Base-by-base conservation (phyloP, 2,113 vertebrate genomes). In the Poeciliopsis retropinna region DNA sequence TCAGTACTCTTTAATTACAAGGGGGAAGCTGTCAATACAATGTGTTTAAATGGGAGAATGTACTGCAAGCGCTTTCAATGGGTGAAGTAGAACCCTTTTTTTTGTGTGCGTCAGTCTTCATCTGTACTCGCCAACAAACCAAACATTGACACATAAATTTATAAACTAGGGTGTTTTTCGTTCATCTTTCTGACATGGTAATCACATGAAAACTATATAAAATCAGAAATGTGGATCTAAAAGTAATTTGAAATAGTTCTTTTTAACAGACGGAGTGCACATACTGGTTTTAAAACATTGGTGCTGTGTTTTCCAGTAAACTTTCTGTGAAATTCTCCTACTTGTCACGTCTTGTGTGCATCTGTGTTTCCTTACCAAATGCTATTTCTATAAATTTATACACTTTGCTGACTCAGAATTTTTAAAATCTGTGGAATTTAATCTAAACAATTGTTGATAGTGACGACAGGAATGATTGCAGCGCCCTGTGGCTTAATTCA, bases 1-100 rank as follows among this genome's bases (percentile, higher is more conserved):
- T 98, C 97, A 98, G 89, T 92, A 90, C 97, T 96, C 96, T 98
- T 98, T 99, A 99, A 99, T 99, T 99, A 99, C 98, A 99, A 98
- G 98, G 96, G 97, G 97, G 97, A 96, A 97, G 96, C 96, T 99
- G 98, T 99, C 98, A 97, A 99, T 99, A 98, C 97, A 98, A 98
- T 99, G 97, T 98, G 98, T 99, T 92, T 99, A 97, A 99, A 99
- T 96, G 95, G 95, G 95, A 94, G 93, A 95, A 85, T 86, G 90
- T 86, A 85, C 86, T 39, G 82, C 30, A 66, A 75, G 80, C 82
- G 87, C 88, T 86, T 75, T 91, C 79, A 90, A 77, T 84, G 66
- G 73, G 47, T 69, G 80, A 75, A 84, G 85, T 85, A 85, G 85
- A 64, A 94, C 95, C 96, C 97, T 98, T 98, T 97, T 57, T 32